These are phyloP conservation scores for Lepidocolaptes lacrymiger DNA, from an alignment of 2,797 vertebrate species.

Conservation along the genomic window DNA sequence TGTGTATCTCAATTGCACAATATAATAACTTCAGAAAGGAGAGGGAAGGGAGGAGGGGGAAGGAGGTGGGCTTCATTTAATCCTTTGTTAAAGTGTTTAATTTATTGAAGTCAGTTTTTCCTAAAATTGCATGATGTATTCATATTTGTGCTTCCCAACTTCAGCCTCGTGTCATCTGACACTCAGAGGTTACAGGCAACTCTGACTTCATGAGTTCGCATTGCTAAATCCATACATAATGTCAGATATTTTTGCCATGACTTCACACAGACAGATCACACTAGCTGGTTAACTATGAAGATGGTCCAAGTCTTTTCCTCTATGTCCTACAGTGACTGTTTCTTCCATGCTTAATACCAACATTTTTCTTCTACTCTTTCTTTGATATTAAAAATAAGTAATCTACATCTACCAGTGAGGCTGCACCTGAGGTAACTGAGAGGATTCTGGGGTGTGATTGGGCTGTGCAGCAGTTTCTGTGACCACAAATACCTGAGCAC, in stretches of 20 bases:
- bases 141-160: background rate
- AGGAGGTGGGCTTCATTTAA: rapidly evolving
- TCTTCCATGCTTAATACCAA: background rate
- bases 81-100: background rate
- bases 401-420: background rate
- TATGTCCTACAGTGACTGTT: background rate
- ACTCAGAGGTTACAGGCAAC: background rate
- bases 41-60: no score
- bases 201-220: background rate
- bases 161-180: background rate
- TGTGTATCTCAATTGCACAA: background rate
- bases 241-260: background rate
- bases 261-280: rapidly evolving
- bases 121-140: background rate
- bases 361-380: background rate
- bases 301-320: background rate
- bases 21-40: background rate
- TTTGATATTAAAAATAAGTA: background rate
- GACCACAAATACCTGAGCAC: background rate
- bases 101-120: background rate
- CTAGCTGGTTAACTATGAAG: background rate
- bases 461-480: background rate
- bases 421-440: background rate
- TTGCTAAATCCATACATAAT: background rate
- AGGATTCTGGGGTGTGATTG: background rate